phyloP scores from a whole-genome alignment of 1,140 invertebrate species.

The Dreissena polymorpha region DNA sequence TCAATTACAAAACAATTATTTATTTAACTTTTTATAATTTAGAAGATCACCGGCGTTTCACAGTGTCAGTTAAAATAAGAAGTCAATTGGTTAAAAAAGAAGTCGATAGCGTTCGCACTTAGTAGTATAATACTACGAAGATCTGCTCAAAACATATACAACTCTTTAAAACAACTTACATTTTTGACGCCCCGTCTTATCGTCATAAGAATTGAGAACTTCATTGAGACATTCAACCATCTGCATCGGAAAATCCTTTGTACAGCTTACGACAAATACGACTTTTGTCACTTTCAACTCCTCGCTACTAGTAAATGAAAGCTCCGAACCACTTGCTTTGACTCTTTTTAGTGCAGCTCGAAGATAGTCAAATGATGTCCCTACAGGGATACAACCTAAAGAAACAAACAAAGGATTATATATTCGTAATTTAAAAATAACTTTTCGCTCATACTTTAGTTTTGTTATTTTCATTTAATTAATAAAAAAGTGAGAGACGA shows the following conservation, averaged over 20 bases:
- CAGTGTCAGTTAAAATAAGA: no score
- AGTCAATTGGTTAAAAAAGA: no score
- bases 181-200: not conserved
- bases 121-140: no score
- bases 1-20: no score
- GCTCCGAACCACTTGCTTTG: not conserved
- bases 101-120: no score
- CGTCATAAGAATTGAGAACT: not conserved
- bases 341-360: not conserved
- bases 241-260: not conserved
- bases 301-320: not conserved
- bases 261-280: constrained; percentile 23
- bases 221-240: constrained; percentile 6
- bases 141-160: no score
- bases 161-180: constrained; percentile 26
- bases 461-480: not conserved
- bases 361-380: not conserved
- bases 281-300: constrained; percentile 8
- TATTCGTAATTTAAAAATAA: not conserved
- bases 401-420: not conserved
- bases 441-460: not conserved
- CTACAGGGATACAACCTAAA: constrained; percentile 8
- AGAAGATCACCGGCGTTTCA: no score
- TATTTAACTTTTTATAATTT: no score
- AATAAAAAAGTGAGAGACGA: not conserved